Base-by-base conservation (phyloP, 1,140 invertebrate genomes). In the Archegozetes longisetosus region DNA sequence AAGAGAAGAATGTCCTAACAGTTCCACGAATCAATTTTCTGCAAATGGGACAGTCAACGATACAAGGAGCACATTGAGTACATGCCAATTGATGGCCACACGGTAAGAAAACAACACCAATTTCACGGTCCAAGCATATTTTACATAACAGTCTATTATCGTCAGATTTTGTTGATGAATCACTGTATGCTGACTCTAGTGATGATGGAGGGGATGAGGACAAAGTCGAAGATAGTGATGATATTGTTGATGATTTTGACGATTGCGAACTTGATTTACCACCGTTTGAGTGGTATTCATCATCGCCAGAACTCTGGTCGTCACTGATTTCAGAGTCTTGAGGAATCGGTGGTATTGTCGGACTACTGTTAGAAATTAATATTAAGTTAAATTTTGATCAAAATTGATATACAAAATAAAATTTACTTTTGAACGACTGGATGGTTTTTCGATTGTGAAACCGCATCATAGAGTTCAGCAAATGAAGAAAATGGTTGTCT, bases 81-180 rank as follows among this genome's bases (percentile, higher is more conserved):
- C 90, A 93, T 27, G 86, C 82, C 24, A 89, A 81, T 62, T 92
- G 73, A 76, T 93, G 89, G 1, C 88, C 86, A 72, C 90, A 94
- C 20, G 89, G 89, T 65, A 93, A 74, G 74, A 92, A 89, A 40
- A 88, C 87, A 53, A 91, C 81, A 52, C 81, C 82, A 55, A 90
- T 82, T 74, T 91, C 88, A 62, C 79, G 77, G 71, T 92, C 88
- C 81, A 93, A 84, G 68, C 89, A 95, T 64, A 93, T 85, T 77
- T 92, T 93, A 71, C 90, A 95, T 40, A 84, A 20, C 32, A 25
- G n/a, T 4, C 24, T 3, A 46, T 55, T n/a, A 12, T 25, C 24
- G 22, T 55, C 25, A 55, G 6, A 9, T 23, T 9, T 55, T 20
- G n/a, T 51, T 22, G n/a, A 12, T 20, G 49, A 51, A n/a, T n/a